Base-by-base conservation (phyloP, 1,140 invertebrate genomes). In the Pogonognathellus flavescens region DNA sequence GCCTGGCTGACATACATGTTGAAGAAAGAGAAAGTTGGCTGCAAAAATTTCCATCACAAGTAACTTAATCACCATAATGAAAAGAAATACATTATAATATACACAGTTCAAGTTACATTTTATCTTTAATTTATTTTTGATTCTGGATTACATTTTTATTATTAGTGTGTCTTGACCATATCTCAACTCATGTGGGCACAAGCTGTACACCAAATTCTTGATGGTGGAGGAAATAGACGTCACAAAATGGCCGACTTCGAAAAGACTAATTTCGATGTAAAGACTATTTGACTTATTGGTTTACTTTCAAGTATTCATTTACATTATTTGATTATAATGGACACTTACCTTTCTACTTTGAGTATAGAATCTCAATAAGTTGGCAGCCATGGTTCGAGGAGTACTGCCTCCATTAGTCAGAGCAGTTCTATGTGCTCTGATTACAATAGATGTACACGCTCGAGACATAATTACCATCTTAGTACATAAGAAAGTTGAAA, bases 121-220 rank as follows among this genome's bases (percentile, higher is more conserved):
- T n/a, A n/a, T n/a, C n/a, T n/a, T n/a, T n/a, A n/a, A n/a, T n/a
- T n/a, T n/a, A 41, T 41, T 41, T 6, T 41, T 41, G 31, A 41
- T 41, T 41, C 31, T 41, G 31, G 1, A 41, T 41, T 41, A n/a
- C 31, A 3, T 41, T 41, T 41, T 41, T 49, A 16, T 66, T 62
- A 3, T 80, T 85, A 93, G 92, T 92, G 94, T 20, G 93, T 96
- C 1, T 90, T 97, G 31, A 94, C 95, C 0, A 95, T 97, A 0
- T 96, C 95, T 0, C 96, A 97, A 91, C 94, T 96, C 85, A 95
- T 95, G 92, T 97, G 96, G 96, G 94, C 95, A 2, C 91, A 92
- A 89, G 93, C 94, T 80, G 94, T 97, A 2, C 95, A 96, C 87
- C 91, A 92, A 72, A 93, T 96, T 87, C 92, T 97, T 8, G 85